Evolutionary conservation across 2,797 vertebrate species (phyloP).

Genomic region (Rachycentron canadum): DNA sequence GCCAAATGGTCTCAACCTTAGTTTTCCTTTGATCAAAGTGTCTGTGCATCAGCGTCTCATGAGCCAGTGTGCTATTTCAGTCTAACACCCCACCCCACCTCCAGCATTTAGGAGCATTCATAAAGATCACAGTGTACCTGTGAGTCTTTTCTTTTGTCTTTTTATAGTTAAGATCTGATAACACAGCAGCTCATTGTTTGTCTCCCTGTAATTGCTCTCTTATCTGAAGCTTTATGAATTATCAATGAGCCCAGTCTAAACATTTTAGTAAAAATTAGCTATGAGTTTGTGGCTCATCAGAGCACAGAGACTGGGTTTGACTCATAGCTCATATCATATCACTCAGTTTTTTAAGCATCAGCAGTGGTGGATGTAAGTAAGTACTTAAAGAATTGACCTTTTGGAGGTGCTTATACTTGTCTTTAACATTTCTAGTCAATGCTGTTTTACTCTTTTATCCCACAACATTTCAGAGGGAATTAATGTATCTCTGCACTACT

Average conservation of each 20-base stretch:
- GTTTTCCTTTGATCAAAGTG: conserved; percentile 74
- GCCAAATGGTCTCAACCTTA: conserved; percentile 73
- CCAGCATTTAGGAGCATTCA: conserved; percentile 23
- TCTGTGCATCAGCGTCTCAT: conserved; percentile 66
- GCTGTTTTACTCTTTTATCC: not conserved
- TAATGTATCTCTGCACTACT: not conserved
- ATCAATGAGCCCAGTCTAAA: conserved; percentile 68
- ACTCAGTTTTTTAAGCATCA: conserved; percentile 1
- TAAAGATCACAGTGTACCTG: conserved; percentile 34
- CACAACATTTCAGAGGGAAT: not conserved
- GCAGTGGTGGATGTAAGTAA: not conserved
- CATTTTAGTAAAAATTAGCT: conserved; percentile 48
- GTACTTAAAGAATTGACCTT: not conserved
- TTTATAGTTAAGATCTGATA: conserved; percentile 48
- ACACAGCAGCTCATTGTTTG: conserved; percentile 63
- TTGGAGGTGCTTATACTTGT: not conserved
- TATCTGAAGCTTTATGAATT: conserved; percentile 71
- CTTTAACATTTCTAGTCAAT: not conserved
- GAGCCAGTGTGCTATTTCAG: conserved; percentile 77
- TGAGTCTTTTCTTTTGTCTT: conserved; percentile 25
- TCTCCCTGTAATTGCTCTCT: conserved; percentile 68
- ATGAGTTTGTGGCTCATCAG: not conserved
- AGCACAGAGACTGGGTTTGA: not conserved
- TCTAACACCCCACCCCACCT: conserved; percentile 48
- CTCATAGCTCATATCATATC: not conserved